Conservation (phyloP, 2,113 vertebrate genomes). For the Hemibates koningsi region DNA sequence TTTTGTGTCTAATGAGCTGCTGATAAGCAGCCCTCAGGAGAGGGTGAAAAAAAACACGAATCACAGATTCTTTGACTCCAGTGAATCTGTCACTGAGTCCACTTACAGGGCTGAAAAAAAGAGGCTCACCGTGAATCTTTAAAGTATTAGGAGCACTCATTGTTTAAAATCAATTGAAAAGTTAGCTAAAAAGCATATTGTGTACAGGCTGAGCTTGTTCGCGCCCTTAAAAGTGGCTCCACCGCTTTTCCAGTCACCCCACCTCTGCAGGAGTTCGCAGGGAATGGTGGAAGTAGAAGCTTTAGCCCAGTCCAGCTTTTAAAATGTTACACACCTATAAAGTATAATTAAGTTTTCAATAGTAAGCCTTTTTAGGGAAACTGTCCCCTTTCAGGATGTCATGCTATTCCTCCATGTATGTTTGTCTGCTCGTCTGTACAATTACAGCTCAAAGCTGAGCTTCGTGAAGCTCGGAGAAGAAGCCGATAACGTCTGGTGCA, state of each 20-base stretch:
- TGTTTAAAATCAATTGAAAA: not conserved
- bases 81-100: not conserved
- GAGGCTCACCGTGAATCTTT: fast-evolving
- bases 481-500: not conserved
- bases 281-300: fast-evolving
- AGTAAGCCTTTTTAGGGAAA: not conserved
- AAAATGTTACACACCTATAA: not conserved
- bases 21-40: not conserved
- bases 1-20: not conserved
- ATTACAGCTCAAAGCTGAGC: not conserved
- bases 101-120: not conserved
- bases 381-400: not conserved
- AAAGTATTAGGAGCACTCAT: not conserved
- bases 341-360: not conserved
- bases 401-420: not conserved
- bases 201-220: not conserved
- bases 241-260: fast-evolving
- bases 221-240: not conserved
- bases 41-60: not conserved
- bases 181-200: not conserved
- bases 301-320: fast-evolving
- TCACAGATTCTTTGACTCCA: not conserved
- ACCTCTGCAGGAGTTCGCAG: not conserved
- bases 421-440: not conserved
- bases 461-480: fast-evolving